These are phyloP conservation scores for Polymixis flavicincta DNA, from an alignment of 2,888 invertebrate genomes.

Conservation along the genomic window DNA sequence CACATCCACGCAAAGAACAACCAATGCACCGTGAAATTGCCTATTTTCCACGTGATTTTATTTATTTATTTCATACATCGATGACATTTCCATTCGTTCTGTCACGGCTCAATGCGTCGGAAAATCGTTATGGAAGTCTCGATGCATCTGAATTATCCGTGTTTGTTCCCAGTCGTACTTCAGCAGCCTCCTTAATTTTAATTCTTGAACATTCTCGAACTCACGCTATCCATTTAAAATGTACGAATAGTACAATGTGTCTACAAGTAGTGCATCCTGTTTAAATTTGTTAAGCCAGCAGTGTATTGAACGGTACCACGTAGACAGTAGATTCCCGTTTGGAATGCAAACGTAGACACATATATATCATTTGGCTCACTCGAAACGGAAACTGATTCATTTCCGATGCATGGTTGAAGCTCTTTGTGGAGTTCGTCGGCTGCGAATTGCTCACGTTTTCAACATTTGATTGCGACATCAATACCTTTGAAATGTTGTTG, in stretches of 20 bases:
- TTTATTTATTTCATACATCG: constrained; percentile 89
- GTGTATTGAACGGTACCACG: constrained; percentile 74
- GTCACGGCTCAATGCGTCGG: constrained; percentile 76
- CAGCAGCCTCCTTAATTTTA: constrained; percentile 71
- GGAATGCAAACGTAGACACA: constrained; percentile 73
- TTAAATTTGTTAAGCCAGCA: constrained; percentile 71
- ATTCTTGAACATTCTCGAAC: constrained; percentile 75
- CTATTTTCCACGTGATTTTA: constrained; percentile 90
- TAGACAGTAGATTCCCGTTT: constrained; percentile 77
- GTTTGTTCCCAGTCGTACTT: constrained; percentile 64
- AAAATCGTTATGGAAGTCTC: constrained; percentile 73
- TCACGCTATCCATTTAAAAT: constrained; percentile 79
- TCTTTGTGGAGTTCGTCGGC: constrained; percentile 88
- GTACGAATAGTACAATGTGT: constrained; percentile 77
- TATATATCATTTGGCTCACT: constrained; percentile 87
- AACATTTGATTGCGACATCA: constrained; percentile 89
- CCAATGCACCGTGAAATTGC: constrained; percentile 90
- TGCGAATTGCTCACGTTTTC: constrained; percentile 89
- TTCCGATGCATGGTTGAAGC: constrained; percentile 89
- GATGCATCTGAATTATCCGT: constrained; percentile 63
- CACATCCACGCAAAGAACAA: constrained; percentile 85
- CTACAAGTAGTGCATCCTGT: constrained; percentile 76
- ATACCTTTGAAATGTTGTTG: constrained; percentile 78
- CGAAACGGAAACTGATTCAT: constrained; percentile 90
- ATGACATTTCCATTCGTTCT: constrained; percentile 84